phyloP scores from a whole-genome alignment of 2,888 invertebrate genomes.

The Zele albiditarsus region DNA sequence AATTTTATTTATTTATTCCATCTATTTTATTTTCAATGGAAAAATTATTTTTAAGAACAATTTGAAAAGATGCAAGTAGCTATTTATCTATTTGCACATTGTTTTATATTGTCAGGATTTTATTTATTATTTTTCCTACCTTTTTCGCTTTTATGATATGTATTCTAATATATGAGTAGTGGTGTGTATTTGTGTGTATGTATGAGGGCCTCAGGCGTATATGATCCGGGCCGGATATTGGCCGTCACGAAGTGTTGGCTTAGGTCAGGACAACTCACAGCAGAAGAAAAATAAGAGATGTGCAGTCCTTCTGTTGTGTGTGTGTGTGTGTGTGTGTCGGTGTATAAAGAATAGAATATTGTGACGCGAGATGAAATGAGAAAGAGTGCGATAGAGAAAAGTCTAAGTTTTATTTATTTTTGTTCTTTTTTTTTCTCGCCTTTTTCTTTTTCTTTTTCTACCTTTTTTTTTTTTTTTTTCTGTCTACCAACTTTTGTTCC shows the following conservation, averaged over 20 bases:
- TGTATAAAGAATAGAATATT: not conserved
- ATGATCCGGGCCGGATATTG: conserved; percentile 63
- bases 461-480: not conserved
- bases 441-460: not conserved
- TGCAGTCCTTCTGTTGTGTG: conserved; percentile 28
- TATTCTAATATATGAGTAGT: not conserved
- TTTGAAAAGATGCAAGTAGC: too few relatives aligned
- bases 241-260: conserved; percentile 63
- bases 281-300: conserved; percentile 20
- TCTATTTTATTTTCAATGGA: too few relatives aligned
- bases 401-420: conserved; percentile 9
- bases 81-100: too few relatives aligned
- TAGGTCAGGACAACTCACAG: conserved; percentile 56
- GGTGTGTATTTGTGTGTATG: not conserved
- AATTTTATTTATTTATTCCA: too few relatives aligned
- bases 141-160: not conserved
- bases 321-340: too few relatives aligned
- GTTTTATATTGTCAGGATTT: too few relatives aligned
- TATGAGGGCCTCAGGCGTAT: not conserved
- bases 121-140: not conserved
- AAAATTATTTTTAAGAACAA: too few relatives aligned
- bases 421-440: not conserved
- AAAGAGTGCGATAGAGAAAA: not conserved
- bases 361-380: not conserved
- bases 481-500: conserved; percentile 24